phyloP scores from a whole-genome alignment of 2,797 vertebrate genomes.

The Jordanella pulchra region DNA sequence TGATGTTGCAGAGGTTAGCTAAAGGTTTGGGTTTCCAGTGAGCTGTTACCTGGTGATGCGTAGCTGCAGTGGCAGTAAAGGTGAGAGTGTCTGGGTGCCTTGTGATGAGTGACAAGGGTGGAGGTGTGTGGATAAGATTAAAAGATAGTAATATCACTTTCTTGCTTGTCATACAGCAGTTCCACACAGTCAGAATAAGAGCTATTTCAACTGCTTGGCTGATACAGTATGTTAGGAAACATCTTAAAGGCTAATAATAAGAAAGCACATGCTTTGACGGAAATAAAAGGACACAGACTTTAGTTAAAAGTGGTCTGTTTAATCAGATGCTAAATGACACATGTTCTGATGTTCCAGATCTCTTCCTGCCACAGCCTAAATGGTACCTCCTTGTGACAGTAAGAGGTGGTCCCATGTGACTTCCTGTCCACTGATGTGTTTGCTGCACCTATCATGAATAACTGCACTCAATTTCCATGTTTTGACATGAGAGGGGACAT shows the following conservation, averaged over 20 bases:
- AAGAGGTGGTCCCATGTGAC: conserved; percentile 57
- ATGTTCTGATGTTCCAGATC: conserved; percentile 32
- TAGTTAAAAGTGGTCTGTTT: conserved; percentile 16
- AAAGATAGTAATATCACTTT: conserved; percentile 17
- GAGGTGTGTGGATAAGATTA: not conserved
- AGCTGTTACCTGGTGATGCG: conserved; percentile 58
- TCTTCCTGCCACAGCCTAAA: conserved; percentile 25
- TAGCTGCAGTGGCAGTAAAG: conserved; percentile 58
- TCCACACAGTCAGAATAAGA: conserved; percentile 28
- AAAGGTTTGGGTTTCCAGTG: conserved; percentile 43
- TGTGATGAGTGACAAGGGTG: conserved; percentile 57
- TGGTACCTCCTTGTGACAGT: conserved; percentile 59
- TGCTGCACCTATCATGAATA: conserved; percentile 62
- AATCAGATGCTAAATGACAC: conserved; percentile 42
- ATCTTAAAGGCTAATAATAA: conserved; percentile 3
- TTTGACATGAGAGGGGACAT: conserved; percentile 73
- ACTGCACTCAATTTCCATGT: conserved; percentile 73
- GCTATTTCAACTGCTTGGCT: conserved; percentile 33
- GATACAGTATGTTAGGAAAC: conserved; percentile 4
- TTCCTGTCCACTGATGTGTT: conserved; percentile 71
- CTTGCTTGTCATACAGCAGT: conserved; percentile 38
- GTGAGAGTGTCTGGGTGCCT: conserved; percentile 59
- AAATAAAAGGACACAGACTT: conserved; percentile 7
- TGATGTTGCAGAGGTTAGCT: conserved; percentile 53
- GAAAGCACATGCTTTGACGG: conserved; percentile 1